Percentiles rank a stretch among this genome's conserved stretches.
phyloP scores from a whole-genome alignment of 2,888 invertebrate genomes.

The Idaea dimidiata region DNA sequence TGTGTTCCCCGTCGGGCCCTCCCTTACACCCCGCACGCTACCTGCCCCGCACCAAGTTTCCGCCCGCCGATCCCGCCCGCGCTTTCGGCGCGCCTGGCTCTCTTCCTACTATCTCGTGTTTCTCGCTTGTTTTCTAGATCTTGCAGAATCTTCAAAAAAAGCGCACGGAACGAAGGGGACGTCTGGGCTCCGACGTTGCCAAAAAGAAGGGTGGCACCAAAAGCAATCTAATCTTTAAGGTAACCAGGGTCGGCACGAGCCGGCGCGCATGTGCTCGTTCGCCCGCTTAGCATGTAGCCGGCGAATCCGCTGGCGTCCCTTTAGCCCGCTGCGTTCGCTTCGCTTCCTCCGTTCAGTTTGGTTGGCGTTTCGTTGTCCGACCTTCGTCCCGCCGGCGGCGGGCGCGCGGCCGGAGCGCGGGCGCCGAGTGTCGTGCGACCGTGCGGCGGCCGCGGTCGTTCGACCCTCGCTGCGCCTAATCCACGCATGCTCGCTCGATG shows the following conservation, averaged over 20 bases:
- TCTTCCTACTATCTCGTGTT: constrained; percentile 91
- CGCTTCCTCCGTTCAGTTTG: constrained; percentile 74
- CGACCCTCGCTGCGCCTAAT: constrained; percentile 54
- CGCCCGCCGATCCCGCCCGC: constrained; percentile 62
- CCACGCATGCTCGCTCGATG: constrained; percentile 72
- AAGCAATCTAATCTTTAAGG: constrained; percentile 99
- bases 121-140: constrained; percentile 97
- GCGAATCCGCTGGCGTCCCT: constrained; percentile 71
- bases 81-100: constrained; percentile 76
- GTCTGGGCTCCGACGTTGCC: constrained; percentile 95
- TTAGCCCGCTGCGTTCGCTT: constrained; percentile 75
- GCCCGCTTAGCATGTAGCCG: constrained; percentile 79
- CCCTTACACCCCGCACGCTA: constrained; percentile 55
- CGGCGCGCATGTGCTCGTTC: constrained; percentile 81
- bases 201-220: constrained; percentile 97
- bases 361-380: constrained; percentile 70
- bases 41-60: constrained; percentile 56
- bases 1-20: constrained; percentile 60
- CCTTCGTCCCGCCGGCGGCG: constrained; percentile 68
- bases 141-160: constrained; percentile 99
- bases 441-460: constrained; percentile 59
- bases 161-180: constrained; percentile 98
- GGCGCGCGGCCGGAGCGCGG: constrained; percentile 55
- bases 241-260: constrained; percentile 87
- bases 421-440: constrained; percentile 54